These are phyloP conservation scores for Maniola jurtina DNA, from an alignment of 1,140 invertebrate species.

Conservation along the genomic window DNA sequence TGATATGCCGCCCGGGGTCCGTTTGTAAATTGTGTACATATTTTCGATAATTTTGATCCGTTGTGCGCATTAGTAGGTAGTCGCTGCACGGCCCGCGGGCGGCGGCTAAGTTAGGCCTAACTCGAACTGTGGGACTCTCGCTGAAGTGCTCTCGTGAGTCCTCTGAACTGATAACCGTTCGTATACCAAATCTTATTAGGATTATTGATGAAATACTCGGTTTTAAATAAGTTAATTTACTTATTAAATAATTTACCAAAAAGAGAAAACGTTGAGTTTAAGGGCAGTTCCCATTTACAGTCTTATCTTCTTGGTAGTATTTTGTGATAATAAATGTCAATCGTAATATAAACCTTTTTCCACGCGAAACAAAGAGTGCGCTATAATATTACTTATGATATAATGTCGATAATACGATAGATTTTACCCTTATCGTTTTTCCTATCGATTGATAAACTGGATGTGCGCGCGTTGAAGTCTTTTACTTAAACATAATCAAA, in stretches of 20 bases:
- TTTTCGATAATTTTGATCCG: slow-evolving; percentile 56
- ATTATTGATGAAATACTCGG: slow-evolving; percentile 30
- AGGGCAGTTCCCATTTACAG: background rate
- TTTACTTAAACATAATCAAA: slow-evolving; percentile 45
- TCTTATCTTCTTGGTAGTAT: background rate
- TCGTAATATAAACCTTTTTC: slow-evolving; percentile 31
- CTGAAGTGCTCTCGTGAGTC: slow-evolving; percentile 62
- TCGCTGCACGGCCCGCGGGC: slow-evolving; percentile 51
- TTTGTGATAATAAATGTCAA: background rate
- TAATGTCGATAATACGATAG: slow-evolving; percentile 58
- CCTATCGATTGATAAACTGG: slow-evolving; percentile 54
- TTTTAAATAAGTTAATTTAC: slow-evolving; percentile 11
- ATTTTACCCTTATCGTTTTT: slow-evolving; percentile 56
- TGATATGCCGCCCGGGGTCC: slow-evolving; percentile 56
- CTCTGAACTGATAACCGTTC: slow-evolving; percentile 43
- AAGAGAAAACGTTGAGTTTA: slow-evolving; percentile 12
- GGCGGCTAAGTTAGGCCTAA: slow-evolving; percentile 64
- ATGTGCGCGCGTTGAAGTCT: slow-evolving; percentile 71
- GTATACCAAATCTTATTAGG: slow-evolving; percentile 54
- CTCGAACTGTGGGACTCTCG: slow-evolving; percentile 49
- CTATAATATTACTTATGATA: slow-evolving; percentile 45
- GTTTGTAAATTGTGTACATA: slow-evolving; percentile 66
- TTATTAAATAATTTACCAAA: background rate
- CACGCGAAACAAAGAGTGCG: slow-evolving; percentile 39
- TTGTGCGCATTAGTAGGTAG: slow-evolving; percentile 61